These are phyloP conservation scores for Scaptomyza polygonia DNA, from an alignment of 2,888 invertebrate species.

Conservation along the genomic window DNA sequence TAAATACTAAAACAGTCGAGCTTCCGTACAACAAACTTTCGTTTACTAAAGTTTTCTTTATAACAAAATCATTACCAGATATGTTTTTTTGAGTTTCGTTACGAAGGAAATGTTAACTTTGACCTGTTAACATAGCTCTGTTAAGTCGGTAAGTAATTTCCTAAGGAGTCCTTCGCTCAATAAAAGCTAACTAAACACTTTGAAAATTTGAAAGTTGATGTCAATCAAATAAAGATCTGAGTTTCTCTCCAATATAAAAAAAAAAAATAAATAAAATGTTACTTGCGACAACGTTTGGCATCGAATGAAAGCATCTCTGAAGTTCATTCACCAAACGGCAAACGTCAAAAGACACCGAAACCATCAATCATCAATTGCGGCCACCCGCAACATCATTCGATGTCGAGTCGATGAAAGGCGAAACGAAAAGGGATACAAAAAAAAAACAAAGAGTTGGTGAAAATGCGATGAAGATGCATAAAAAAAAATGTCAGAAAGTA, in stretches of 20 bases:
- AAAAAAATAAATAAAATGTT: too few relatives aligned
- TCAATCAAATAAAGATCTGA: neutral
- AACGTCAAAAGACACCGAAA: constrained; percentile 11
- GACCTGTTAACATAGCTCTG: too few relatives aligned
- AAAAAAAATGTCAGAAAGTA: constrained; percentile 23
- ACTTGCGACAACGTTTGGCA: neutral
- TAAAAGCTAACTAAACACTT: too few relatives aligned
- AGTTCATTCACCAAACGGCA: constrained; percentile 19
- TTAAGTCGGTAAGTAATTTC: neutral
- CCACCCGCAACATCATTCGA: constrained; percentile 25
- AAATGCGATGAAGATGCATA: constrained; percentile 1
- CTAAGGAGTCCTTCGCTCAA: neutral
- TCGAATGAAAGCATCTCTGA: neutral
- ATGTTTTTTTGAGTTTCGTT: too few relatives aligned
- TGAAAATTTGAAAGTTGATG: too few relatives aligned
- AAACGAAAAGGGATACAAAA: constrained; percentile 4
- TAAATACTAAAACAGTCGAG: too few relatives aligned
- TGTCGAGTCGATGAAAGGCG: constrained; percentile 31
- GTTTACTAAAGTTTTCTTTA: too few relatives aligned
- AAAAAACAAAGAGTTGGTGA: too few relatives aligned
- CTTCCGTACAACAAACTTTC: too few relatives aligned
- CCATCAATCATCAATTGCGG: constrained; percentile 28
- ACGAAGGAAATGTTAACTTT: too few relatives aligned
- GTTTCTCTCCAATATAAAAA: neutral
- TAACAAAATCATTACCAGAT: too few relatives aligned